Evolutionary conservation across 2,888 invertebrate species (phyloP).

Genomic region (Eurytoma adleriae): DNA sequence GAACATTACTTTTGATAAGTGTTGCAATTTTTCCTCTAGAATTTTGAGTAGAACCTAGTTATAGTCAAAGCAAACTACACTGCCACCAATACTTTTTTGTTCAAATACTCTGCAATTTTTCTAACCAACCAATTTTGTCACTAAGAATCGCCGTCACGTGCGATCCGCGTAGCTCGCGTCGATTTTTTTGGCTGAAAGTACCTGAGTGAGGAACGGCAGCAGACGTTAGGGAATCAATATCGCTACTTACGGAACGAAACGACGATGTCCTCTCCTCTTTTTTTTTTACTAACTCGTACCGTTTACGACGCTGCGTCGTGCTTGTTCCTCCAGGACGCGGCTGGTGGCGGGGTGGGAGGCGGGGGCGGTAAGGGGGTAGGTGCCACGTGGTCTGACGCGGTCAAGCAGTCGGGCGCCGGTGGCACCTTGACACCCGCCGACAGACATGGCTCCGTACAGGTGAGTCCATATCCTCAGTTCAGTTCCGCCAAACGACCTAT

Average conservation of each 20-base stretch:
- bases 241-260: conserved; percentile 44
- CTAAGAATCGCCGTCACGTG: no score
- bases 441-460: conserved; percentile 98
- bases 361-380: conserved; percentile 84
- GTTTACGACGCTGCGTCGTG: conserved; percentile 64
- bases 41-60: no score
- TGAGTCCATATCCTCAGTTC: conserved; percentile 74
- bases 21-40: no score
- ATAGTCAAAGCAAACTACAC: no score
- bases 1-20: no score
- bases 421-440: conserved; percentile 95
- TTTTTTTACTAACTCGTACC: conserved; percentile 55
- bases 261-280: conserved; percentile 35
- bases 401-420: conserved; percentile 86
- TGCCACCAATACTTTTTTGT: no score
- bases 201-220: neutral
- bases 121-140: no score
- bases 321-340: conserved; percentile 74
- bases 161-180: no score
- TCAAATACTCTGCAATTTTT: no score
- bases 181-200: neutral
- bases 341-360: conserved; percentile 74
- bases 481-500: conserved; percentile 7
- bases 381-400: conserved; percentile 90
- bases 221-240: conserved; percentile 40